These are phyloP conservation scores for Antheraea yamamai DNA, from an alignment of 2,888 invertebrate species.

Conservation along the genomic window DNA sequence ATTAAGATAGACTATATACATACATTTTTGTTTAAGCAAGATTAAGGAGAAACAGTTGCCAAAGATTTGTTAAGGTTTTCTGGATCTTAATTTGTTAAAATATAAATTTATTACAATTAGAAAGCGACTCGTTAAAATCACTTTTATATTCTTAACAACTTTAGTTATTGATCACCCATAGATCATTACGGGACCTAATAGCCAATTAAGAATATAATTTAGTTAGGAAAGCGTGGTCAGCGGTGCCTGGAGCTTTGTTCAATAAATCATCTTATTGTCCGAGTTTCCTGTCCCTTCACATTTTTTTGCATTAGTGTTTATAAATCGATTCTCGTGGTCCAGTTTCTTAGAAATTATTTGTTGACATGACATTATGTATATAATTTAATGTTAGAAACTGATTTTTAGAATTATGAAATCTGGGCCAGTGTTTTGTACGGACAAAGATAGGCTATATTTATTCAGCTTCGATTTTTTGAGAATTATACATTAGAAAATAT, in stretches of 20 bases:
- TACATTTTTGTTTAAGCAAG: not conserved
- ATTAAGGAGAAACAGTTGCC: not conserved
- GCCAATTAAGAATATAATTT: conserved; percentile 45
- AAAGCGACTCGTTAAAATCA: not conserved
- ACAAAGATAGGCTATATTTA: no score
- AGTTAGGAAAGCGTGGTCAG: conserved; percentile 33
- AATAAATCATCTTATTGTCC: conserved; percentile 38
- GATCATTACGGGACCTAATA: conserved; percentile 32
- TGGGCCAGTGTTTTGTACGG: not conserved
- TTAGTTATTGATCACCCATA: conserved; percentile 15
- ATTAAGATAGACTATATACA: no score
- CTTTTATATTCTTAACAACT: conserved; percentile 1
- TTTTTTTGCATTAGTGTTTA: conserved; percentile 34
- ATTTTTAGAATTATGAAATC: not conserved
- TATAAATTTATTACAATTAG: no score
- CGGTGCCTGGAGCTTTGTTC: conserved; percentile 29
- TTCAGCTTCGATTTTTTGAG: not conserved
- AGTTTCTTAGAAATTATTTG: conserved; percentile 9
- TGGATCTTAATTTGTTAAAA: not conserved
- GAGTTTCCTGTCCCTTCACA: conserved; percentile 38
- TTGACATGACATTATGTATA: conserved; percentile 1
- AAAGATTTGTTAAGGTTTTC: not conserved
- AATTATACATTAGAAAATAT: not conserved
- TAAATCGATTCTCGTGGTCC: conserved; percentile 20
- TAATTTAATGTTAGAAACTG: not conserved